phyloP scores from a whole-genome alignment of 2,888 invertebrate species.

The Heteromyza rotundicornis region DNA sequence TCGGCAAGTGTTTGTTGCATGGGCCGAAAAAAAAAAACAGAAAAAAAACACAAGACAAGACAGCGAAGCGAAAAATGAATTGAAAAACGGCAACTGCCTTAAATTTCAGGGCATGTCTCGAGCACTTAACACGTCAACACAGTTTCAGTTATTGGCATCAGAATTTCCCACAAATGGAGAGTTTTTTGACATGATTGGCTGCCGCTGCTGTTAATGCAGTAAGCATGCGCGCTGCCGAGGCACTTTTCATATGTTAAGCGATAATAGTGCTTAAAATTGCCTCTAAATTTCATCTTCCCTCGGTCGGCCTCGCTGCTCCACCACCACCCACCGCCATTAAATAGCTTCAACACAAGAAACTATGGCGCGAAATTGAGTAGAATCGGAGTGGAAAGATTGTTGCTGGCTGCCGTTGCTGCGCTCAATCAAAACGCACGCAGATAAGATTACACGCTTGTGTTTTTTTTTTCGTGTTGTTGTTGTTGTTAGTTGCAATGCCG shows the following conservation, averaged over 20 bases:
- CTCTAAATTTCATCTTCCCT: background rate
- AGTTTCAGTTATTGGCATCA: background rate
- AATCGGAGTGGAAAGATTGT: background rate
- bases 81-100: background rate
- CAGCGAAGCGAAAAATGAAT: too few relatives aligned
- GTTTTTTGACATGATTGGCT: background rate
- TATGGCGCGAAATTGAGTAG: background rate
- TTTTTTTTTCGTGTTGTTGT: background rate
- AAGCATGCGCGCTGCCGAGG: background rate
- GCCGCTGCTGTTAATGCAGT: background rate
- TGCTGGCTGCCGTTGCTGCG: background rate
- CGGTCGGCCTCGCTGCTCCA: background rate
- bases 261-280: conserved; percentile 1
- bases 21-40: too few relatives aligned
- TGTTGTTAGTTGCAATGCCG: background rate
- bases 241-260: background rate
- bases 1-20: conserved; percentile 5
- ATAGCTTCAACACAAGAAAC: background rate
- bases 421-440: conserved; percentile 4
- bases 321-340: background rate
- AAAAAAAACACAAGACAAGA: too few relatives aligned
- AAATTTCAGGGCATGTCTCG: background rate
- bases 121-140: conserved; percentile 5
- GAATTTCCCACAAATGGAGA: background rate
- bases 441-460: conserved; percentile 1